Evolutionary conservation across 2,797 vertebrate species (phyloP).

Genomic region (Halcyon chelicuti): DNA sequence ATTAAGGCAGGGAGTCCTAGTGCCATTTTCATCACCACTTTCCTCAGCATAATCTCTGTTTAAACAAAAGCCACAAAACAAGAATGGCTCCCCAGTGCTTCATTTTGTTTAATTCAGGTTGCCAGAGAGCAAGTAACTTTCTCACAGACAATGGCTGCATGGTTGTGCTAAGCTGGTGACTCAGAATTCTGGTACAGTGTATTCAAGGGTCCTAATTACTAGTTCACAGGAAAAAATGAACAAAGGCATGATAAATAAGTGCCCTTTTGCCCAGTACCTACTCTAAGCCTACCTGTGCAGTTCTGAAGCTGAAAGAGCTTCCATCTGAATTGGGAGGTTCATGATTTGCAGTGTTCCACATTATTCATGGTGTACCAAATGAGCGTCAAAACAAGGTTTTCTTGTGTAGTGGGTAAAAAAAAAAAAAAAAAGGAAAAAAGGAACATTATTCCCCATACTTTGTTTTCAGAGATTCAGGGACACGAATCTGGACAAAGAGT

Average conservation of each 20-base stretch:
- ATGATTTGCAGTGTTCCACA: neutral
- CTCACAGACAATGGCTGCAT: neutral
- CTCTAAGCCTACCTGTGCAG: neutral
- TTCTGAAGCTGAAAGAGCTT: neutral
- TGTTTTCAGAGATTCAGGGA: neutral
- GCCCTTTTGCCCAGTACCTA: neutral
- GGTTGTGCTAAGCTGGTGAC: neutral
- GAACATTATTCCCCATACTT: accelerated
- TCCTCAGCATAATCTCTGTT: constrained; percentile 17
- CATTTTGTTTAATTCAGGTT: constrained; percentile 25
- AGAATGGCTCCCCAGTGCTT: neutral
- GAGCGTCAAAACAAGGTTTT: neutral
- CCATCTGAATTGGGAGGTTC: neutral
- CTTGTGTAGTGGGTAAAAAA: neutral
- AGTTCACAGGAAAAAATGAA: neutral
- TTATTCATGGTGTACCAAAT: neutral
- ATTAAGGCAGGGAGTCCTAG: constrained; percentile 15
- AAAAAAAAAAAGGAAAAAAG: accelerated
- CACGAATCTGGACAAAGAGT: neutral
- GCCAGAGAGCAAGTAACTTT: neutral
- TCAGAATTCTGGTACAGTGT: neutral
- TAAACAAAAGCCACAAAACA: constrained; percentile 39
- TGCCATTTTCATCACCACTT: constrained; percentile 41
- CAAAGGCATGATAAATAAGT: neutral
- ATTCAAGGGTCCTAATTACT: neutral